Evolutionary conservation across 2,797 vertebrate genomes (phyloP).

Genomic region (Neosilurus mollespiculum): DNA sequence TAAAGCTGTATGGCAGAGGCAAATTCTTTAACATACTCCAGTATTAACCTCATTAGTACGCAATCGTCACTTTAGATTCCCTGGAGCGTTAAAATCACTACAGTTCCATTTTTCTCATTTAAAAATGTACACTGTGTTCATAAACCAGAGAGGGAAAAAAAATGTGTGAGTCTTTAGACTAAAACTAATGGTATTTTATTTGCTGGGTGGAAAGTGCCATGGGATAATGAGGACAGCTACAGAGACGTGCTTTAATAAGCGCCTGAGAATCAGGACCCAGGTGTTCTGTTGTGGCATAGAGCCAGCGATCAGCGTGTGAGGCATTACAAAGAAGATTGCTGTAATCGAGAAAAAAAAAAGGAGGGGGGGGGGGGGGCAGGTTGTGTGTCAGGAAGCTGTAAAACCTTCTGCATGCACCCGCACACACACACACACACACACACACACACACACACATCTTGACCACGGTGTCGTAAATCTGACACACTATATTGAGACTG

Average conservation of each 20-base stretch:
- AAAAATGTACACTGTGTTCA: neutral
- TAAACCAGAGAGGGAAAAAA: neutral
- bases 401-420: neutral
- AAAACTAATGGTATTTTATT: conserved; percentile 12
- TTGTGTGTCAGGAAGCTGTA: neutral
- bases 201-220: neutral
- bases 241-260: conserved; percentile 24
- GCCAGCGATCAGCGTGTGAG: neutral
- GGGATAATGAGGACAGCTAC: conserved; percentile 16
- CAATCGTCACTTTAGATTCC: neutral
- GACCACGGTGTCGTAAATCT: neutral
- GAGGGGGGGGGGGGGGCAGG: neutral
- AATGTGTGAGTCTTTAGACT: neutral
- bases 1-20: neutral
- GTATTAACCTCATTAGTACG: neutral
- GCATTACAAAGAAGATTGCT: conserved; percentile 1
- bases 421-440: neutral
- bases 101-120: neutral
- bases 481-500: conserved; percentile 9
- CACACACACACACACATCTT: neutral
- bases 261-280: conserved; percentile 29
- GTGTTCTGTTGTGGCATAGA: conserved; percentile 7
- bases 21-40: neutral
- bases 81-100: neutral
- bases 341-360: conserved; percentile 2